Conservation (phyloP, 2,797 vertebrate genomes). For the Galago senegalensis region DNA sequence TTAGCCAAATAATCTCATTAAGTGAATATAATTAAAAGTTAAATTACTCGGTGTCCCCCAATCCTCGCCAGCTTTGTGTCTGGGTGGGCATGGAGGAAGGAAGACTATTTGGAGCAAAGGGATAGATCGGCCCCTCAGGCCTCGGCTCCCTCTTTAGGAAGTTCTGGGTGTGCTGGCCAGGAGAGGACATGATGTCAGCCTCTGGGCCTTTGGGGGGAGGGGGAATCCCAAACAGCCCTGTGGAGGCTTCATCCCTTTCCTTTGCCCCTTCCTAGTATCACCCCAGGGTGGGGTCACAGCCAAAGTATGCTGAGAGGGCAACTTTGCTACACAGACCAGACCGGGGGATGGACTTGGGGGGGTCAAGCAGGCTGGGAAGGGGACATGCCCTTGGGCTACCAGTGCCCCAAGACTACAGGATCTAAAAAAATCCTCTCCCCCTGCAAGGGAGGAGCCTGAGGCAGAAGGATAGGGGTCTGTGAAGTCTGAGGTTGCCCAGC, state of each 20-base stretch:
- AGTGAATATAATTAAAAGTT: constrained; percentile 90
- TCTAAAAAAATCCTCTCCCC: fast-evolving
- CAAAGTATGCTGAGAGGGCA: not conserved
- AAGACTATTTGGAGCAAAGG: fast-evolving
- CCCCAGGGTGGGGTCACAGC: not conserved
- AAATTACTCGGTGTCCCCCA: constrained; percentile 80
- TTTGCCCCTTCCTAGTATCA: not conserved
- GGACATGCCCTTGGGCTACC: fast-evolving
- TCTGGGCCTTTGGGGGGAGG: not conserved
- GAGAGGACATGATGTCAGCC: fast-evolving
- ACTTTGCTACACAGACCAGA: not conserved
- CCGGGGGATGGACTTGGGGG: not conserved
- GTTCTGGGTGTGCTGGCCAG: fast-evolving
- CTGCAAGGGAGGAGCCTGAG: not conserved
- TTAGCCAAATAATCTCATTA: constrained; percentile 88
- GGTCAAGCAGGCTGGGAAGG: too few relatives aligned
- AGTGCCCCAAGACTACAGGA: fast-evolving
- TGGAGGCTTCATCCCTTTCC: not conserved
- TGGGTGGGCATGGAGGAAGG: not conserved
- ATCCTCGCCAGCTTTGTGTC: not conserved
- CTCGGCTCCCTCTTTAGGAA: not conserved
- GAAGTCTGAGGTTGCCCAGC: too few relatives aligned
- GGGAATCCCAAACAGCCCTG: not conserved
- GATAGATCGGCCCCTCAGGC: fast-evolving
- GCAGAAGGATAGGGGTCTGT: fast-evolving